These are phyloP conservation scores for Siniperca scherzeri DNA, from an alignment of 2,797 vertebrate species.

Conservation along the genomic window DNA sequence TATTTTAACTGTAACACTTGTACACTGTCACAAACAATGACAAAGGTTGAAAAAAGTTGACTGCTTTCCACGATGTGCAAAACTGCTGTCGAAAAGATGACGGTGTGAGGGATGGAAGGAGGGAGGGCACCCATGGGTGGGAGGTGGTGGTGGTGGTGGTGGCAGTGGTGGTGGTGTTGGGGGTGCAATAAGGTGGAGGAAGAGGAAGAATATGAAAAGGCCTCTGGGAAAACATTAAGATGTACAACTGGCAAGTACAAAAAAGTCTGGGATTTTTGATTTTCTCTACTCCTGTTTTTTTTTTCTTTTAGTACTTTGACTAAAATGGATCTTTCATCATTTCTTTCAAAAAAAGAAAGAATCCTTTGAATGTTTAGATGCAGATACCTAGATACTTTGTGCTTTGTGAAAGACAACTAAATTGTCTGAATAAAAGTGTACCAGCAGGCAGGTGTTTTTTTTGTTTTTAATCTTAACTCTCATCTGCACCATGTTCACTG, in stretches of 20 bases:
- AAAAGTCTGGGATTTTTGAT: slow-evolving; percentile 65
- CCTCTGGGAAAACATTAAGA: slow-evolving; percentile 87
- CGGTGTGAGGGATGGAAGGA: slow-evolving; percentile 4
- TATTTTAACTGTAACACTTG: neutral
- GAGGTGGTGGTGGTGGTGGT: slow-evolving; percentile 44
- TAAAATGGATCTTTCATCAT: slow-evolving; percentile 83
- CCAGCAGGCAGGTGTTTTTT: slow-evolving; percentile 56
- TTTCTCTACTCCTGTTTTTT: slow-evolving; percentile 45
- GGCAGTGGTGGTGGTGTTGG: slow-evolving; percentile 44
- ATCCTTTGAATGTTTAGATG: slow-evolving; percentile 79
- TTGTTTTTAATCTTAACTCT: slow-evolving; percentile 57
- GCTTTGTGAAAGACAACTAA: slow-evolving; percentile 68
- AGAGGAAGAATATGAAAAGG: slow-evolving; percentile 72
- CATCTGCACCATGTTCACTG: slow-evolving; percentile 36
- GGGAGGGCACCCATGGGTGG: slow-evolving; percentile 56
- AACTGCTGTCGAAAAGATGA: slow-evolving; percentile 36
- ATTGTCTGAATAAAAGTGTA: slow-evolving; percentile 52
- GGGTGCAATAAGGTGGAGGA: slow-evolving; percentile 51
- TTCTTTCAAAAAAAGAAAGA: slow-evolving; percentile 66
- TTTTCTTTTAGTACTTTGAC: slow-evolving; percentile 69
- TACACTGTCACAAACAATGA: neutral
- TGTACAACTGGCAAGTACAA: slow-evolving; percentile 84
- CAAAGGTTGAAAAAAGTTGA: slow-evolving; percentile 6
- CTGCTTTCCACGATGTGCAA: slow-evolving; percentile 30
- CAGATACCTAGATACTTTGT: slow-evolving; percentile 79